These are phyloP conservation scores for Cacoxenus indagator DNA, from an alignment of 2,888 invertebrate genomes.

Conservation along the genomic window DNA sequence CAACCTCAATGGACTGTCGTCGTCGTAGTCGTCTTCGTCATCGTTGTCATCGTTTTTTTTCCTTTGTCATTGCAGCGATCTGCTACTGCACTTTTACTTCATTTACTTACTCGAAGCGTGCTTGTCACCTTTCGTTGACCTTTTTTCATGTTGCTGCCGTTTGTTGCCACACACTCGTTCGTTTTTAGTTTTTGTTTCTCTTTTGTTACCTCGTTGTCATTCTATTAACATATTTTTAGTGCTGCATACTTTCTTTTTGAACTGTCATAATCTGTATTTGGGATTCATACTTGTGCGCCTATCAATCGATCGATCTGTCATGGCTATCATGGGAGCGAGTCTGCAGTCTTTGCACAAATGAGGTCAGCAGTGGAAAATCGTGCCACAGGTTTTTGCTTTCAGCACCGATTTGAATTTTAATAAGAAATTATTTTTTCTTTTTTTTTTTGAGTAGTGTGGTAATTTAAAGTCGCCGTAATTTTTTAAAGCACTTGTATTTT, in stretches of 20 bases:
- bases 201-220: conserved; percentile 1
- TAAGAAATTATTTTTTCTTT: neutral
- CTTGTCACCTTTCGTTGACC: conserved; percentile 20
- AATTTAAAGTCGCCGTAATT: no score
- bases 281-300: neutral
- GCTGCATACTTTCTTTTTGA: conserved; percentile 13
- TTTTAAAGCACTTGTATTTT: no score
- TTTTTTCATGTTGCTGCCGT: conserved; percentile 1
- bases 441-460: neutral
- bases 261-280: conserved; percentile 21
- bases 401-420: conserved; percentile 6
- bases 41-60: no score
- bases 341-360: neutral
- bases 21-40: conserved; percentile 4
- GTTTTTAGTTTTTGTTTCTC: neutral
- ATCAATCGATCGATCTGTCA: conserved; percentile 16
- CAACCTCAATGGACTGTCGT: conserved; percentile 39
- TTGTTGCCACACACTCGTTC: neutral
- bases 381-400: neutral
- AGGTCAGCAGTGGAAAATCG: conserved; percentile 22
- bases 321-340: neutral
- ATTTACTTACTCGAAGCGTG: conserved; percentile 19
- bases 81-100: conserved; percentile 21
- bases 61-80: conserved; percentile 27
- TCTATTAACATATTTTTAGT: conserved; percentile 18